phyloP scores from a whole-genome alignment of 1,140 invertebrate genomes.

The Lanistes nyassanus region DNA sequence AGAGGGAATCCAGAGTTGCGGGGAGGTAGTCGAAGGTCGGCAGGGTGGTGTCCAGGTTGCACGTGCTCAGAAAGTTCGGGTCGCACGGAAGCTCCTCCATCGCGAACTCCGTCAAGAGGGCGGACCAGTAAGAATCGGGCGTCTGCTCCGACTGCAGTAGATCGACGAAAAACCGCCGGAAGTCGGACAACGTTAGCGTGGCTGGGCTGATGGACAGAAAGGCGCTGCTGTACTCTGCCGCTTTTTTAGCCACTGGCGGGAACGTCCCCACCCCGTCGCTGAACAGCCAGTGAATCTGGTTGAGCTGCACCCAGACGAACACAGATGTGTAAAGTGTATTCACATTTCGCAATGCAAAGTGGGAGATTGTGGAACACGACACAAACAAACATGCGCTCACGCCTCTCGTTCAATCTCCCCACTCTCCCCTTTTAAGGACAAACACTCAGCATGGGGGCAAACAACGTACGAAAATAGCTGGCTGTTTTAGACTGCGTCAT shows the following conservation, averaged over 20 bases:
- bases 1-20: constrained; percentile 16
- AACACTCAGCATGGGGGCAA: too few species aligned
- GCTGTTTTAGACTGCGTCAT: too few species aligned
- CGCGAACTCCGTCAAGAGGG: constrained; percentile 19
- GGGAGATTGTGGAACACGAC: too few species aligned
- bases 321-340: too few species aligned
- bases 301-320: constrained; percentile 9
- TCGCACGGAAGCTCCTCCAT: neutral
- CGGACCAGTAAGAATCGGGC: neutral
- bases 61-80: neutral
- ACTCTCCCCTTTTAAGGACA: too few species aligned
- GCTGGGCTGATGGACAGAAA: constrained; percentile 19
- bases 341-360: neutral
- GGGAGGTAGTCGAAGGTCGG: constrained; percentile 9
- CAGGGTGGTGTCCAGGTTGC: neutral
- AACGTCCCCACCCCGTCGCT: constrained; percentile 26
- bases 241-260: neutral
- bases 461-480: too few species aligned
- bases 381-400: too few species aligned
- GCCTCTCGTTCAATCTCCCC: too few species aligned
- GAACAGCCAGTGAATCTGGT: constrained; percentile 19
- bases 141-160: neutral
- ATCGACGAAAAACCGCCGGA: constrained; percentile 23
- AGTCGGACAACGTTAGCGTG: constrained; percentile 16
- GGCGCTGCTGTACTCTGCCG: neutral